Evolutionary conservation across 2,113 vertebrate genomes (phyloP).

Genomic region (Porphyrio hochstetteri): DNA sequence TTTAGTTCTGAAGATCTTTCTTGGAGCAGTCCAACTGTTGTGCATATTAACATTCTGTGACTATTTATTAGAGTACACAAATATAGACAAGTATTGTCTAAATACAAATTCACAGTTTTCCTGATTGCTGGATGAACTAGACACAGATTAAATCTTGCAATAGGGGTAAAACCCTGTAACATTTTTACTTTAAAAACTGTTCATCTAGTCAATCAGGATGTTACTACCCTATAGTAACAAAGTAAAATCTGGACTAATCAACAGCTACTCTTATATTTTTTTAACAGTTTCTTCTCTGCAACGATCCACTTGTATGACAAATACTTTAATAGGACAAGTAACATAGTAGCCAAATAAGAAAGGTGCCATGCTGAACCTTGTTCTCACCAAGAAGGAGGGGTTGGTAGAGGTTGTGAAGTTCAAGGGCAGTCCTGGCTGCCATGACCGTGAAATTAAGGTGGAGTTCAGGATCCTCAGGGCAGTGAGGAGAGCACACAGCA

Average conservation of each 20-base stretch:
- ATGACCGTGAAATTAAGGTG: no score
- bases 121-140: conserved; percentile 48
- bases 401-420: no score
- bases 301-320: neutral
- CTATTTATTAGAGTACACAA: neutral
- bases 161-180: rapidly evolving
- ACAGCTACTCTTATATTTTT: neutral
- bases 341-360: no score
- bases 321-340: neutral
- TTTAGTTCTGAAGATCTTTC: neutral
- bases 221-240: neutral
- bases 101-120: conserved; percentile 70
- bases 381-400: no score
- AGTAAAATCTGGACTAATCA: neutral
- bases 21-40: neutral
- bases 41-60: conserved; percentile 62
- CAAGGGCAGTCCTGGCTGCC: no score
- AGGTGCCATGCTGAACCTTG: no score
- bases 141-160: conserved; percentile 74
- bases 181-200: neutral
- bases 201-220: neutral
- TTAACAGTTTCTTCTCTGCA: neutral
- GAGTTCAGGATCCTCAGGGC: no score
- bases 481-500: no score
- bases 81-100: neutral